Percentiles rank a stretch among this genome's conserved stretches.
Conservation (phyloP, 1,140 invertebrate genomes). For the Heliconius hermathena region DNA sequence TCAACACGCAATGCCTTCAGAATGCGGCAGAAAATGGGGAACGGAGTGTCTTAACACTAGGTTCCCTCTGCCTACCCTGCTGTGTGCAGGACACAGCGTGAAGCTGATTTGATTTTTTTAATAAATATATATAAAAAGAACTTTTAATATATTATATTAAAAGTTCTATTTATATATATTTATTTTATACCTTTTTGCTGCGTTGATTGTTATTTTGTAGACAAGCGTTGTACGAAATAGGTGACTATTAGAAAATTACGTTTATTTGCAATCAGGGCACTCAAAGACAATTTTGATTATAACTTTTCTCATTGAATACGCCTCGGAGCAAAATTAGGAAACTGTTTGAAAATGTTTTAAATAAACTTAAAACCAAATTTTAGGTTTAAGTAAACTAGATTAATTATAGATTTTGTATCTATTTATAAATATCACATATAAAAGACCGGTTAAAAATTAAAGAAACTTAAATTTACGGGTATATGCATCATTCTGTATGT, state of each 20-base stretch:
- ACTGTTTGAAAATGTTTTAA: background rate
- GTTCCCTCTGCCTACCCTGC: too few species aligned
- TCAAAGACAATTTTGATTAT: slow-evolving; percentile 6
- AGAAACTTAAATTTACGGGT: too few species aligned
- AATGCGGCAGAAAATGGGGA: too few species aligned
- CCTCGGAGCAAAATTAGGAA: background rate
- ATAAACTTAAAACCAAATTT: background rate
- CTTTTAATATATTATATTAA: background rate
- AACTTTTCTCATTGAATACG: background rate
- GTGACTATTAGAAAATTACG: background rate
- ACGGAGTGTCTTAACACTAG: too few species aligned
- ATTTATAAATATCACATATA: background rate
- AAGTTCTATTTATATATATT: too few species aligned
- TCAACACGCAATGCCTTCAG: too few species aligned
- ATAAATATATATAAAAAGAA: background rate
- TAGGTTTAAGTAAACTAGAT: background rate
- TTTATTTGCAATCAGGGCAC: background rate
- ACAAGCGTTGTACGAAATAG: background rate
- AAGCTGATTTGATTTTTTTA: background rate
- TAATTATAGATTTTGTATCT: background rate
- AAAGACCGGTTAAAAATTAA: too few species aligned
- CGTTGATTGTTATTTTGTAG: background rate
- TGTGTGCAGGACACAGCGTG: too few species aligned
- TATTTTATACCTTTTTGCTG: background rate
- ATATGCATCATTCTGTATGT: too few species aligned